Evolutionary conservation across 1,140 invertebrate genomes (phyloP).

Genomic region (Gonioctena quinquepunctata): DNA sequence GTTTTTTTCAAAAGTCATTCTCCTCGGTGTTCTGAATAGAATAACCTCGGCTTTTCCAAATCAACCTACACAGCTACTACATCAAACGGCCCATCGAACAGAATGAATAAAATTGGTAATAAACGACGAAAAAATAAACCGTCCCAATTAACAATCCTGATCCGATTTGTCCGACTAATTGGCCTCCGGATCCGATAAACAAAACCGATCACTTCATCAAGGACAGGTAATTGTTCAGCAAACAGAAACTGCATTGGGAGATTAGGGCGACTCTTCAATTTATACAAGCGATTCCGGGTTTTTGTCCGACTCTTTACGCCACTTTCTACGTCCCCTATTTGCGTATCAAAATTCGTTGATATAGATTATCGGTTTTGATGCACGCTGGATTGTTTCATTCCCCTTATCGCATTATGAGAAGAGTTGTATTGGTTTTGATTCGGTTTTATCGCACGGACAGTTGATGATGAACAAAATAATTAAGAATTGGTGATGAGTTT

Average conservation of each 20-base stretch:
- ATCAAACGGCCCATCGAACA: background rate
- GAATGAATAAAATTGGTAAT: background rate
- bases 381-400: no score
- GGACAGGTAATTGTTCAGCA: background rate
- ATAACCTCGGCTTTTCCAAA: no score
- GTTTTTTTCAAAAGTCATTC: no score
- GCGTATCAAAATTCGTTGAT: no score
- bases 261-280: constrained; percentile 5
- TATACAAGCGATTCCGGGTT: background rate
- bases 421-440: no score
- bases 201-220: constrained; percentile 8
- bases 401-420: no score
- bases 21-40: no score
- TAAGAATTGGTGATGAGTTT: no score
- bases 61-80: background rate
- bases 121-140: background rate
- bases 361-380: no score
- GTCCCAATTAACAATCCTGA: background rate
- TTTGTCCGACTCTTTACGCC: background rate
- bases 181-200: background rate
- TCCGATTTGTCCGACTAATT: constrained; percentile 3
- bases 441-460: no score
- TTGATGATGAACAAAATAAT: no score
- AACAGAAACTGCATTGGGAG: background rate
- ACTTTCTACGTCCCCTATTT: no score